Evolutionary conservation across 1,140 invertebrate genomes (phyloP).

Genomic region (Uloborus diversus): DNA sequence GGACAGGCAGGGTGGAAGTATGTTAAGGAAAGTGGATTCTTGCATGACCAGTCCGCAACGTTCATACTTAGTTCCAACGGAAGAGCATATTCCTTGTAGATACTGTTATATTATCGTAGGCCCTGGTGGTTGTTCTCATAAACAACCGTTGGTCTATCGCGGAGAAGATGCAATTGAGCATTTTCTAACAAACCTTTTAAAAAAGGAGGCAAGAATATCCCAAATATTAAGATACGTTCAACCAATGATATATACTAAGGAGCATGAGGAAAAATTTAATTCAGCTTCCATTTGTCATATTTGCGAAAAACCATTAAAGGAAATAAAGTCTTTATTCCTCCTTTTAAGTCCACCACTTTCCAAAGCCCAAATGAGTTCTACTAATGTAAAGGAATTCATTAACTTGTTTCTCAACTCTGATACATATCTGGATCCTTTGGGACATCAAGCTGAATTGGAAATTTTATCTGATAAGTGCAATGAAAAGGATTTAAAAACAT

Average conservation of each 20-base stretch:
- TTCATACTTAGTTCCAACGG: background rate
- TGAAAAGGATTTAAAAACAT: too few relatives aligned
- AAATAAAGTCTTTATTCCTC: too few relatives aligned
- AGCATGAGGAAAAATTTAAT: background rate
- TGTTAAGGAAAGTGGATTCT: background rate
- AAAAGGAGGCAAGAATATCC: background rate
- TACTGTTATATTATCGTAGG: slow-evolving; percentile 4
- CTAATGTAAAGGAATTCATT: too few relatives aligned
- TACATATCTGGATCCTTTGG: too few relatives aligned
- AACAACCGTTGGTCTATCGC: background rate
- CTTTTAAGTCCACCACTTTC: too few relatives aligned
- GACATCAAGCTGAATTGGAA: too few relatives aligned
- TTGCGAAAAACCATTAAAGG: slow-evolving; percentile 13
- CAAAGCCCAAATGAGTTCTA: too few relatives aligned
- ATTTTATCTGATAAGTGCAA: too few relatives aligned
- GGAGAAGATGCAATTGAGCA: background rate
- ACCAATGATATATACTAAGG: background rate
- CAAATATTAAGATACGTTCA: too few relatives aligned
- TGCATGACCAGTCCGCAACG: background rate
- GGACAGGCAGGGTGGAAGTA: too few relatives aligned
- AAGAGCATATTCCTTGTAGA: background rate
- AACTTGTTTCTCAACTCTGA: too few relatives aligned
- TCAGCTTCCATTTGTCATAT: background rate
- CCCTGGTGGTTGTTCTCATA: background rate
- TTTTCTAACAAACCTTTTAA: background rate